Conservation (phyloP, 2,888 invertebrate genomes). For the Prenolepis imparis region DNA sequence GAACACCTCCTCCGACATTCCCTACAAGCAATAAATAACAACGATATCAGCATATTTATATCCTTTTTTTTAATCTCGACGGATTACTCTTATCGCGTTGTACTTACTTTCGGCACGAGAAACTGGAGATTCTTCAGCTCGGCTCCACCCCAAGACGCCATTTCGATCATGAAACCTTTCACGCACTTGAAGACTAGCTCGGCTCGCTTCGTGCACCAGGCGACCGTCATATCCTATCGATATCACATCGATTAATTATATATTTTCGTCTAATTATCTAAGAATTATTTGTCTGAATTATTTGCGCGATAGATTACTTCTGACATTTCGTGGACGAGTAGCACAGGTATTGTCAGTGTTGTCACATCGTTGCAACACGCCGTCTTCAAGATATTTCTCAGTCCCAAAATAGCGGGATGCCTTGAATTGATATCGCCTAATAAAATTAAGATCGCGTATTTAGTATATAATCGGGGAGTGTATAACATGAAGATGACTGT, state of each 20-base stretch:
- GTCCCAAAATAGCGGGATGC: constrained; percentile 97
- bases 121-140: constrained; percentile 95
- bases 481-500: background rate
- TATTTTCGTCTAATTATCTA: constrained; percentile 36
- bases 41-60: background rate
- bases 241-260: constrained; percentile 2
- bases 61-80: background rate
- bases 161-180: constrained; percentile 99
- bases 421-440: constrained; percentile 96
- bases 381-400: constrained; percentile 97
- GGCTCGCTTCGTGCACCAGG: constrained; percentile 98
- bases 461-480: background rate
- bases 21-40: constrained; percentile 86
- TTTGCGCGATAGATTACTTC: constrained; percentile 89
- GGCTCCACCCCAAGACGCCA: constrained; percentile 96
- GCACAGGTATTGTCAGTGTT: constrained; percentile 96
- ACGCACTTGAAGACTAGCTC: constrained; percentile 99
- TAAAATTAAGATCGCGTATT: constrained; percentile 79
- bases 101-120: constrained; percentile 91
- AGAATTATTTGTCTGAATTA: constrained; percentile 29
- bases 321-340: constrained; percentile 96
- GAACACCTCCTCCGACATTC: constrained; percentile 94
- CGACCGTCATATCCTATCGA: constrained; percentile 95
- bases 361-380: constrained; percentile 98
- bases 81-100: constrained; percentile 19